Conservation (phyloP, 1,140 invertebrate species). For the Drosophila bipectinata region DNA sequence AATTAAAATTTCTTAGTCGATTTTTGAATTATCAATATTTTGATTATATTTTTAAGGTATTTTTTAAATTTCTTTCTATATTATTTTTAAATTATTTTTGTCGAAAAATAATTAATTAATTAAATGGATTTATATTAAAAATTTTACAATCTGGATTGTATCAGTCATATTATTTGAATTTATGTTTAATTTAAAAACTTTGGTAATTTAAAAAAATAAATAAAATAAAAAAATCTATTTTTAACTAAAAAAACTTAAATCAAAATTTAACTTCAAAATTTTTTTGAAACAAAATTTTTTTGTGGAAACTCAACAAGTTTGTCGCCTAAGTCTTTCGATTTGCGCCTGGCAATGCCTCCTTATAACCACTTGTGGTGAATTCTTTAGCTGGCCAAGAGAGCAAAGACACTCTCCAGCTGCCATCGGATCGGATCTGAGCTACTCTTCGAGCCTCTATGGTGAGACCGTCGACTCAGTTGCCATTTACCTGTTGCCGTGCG, state of each 20-base stretch:
- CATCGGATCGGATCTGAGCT: background rate
- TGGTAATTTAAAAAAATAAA: too few relatives aligned
- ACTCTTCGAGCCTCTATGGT: constrained; percentile 9
- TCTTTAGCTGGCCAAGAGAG: constrained; percentile 17
- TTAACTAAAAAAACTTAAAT: background rate
- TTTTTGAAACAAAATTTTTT: background rate
- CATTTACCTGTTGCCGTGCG: constrained; percentile 73
- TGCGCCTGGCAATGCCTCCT: constrained; percentile 50
- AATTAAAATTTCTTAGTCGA: too few relatives aligned
- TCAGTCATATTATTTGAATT: too few relatives aligned
- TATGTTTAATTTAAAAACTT: too few relatives aligned
- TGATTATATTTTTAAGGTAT: too few relatives aligned
- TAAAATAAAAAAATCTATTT: too few relatives aligned
- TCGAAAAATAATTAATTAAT: too few relatives aligned
- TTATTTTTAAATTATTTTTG: too few relatives aligned
- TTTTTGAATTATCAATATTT: too few relatives aligned
- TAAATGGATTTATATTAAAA: too few relatives aligned
- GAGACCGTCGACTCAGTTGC: constrained; percentile 55
- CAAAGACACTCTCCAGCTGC: background rate
- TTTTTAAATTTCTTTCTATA: too few relatives aligned
- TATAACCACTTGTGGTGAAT: constrained; percentile 15
- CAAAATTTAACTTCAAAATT: background rate
- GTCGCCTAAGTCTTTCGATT: constrained; percentile 59
- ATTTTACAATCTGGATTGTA: too few relatives aligned
- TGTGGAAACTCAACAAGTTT: constrained; percentile 39